These are phyloP conservation scores for Coilia nasus DNA, from an alignment of 2,797 vertebrate genomes.

Conservation along the genomic window DNA sequence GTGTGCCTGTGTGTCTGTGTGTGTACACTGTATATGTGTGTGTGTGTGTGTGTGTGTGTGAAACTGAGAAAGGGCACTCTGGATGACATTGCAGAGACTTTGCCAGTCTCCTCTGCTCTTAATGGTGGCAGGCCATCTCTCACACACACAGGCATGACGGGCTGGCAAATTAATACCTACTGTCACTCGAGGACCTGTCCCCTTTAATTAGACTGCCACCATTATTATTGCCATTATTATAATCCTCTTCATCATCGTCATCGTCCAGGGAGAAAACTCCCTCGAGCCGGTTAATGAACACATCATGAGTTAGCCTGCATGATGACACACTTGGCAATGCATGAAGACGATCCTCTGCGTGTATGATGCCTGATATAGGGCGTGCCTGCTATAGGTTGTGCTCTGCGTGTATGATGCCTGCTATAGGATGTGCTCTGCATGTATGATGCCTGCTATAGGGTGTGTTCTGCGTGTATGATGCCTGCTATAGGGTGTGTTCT, in stretches of 20 bases:
- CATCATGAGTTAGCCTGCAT: background rate
- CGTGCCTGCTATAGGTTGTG: too few relatives aligned
- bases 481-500: too few relatives aligned
- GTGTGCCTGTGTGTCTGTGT: too few relatives aligned
- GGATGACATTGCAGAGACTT: conserved; percentile 56
- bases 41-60: background rate
- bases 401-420: too few relatives aligned
- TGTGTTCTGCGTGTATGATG: too few relatives aligned
- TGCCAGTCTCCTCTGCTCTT: conserved; percentile 38
- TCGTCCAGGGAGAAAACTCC: background rate
- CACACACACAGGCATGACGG: background rate
- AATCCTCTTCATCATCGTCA: background rate
- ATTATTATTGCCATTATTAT: background rate
- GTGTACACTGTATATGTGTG: too few relatives aligned
- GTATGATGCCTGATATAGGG: too few relatives aligned
- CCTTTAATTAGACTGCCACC: background rate
- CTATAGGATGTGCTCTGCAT: too few relatives aligned
- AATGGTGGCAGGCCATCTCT: background rate
- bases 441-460: too few relatives aligned
- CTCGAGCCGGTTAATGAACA: background rate
- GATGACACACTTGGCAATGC: background rate
- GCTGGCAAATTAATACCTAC: background rate
- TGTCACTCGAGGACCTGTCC: background rate
- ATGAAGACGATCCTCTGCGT: background rate
- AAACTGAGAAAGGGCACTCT: background rate